A percentile compares a stretch with the other conserved stretches of the same genome.
Conservation (phyloP, 2,888 invertebrate genomes). For the Eucera pruinosa region DNA sequence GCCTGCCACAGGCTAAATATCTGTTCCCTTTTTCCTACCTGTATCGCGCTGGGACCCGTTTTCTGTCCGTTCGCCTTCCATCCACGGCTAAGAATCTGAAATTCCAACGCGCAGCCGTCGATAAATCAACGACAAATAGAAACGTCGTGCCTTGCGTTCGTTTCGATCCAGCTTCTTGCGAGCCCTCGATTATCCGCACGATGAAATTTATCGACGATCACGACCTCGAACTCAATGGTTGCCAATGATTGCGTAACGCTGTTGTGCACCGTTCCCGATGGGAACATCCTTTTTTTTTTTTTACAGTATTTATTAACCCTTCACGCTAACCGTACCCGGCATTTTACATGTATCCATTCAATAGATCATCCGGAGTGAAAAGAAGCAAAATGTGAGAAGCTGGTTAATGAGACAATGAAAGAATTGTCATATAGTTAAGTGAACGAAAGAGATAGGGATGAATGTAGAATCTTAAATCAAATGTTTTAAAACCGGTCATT, state of each 20-base stretch:
- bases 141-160: conserved; percentile 67
- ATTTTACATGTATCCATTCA: too few relatives aligned
- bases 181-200: conserved; percentile 60
- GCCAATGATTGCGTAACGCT: conserved; percentile 2
- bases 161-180: conserved; percentile 59
- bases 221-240: conserved; percentile 68
- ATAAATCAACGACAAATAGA: conserved; percentile 76
- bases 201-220: conserved; percentile 74
- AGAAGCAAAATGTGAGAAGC: too few relatives aligned
- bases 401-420: too few relatives aligned
- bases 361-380: too few relatives aligned
- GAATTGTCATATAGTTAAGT: too few relatives aligned
- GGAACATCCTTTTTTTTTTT: not conserved
- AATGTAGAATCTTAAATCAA: too few relatives aligned
- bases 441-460: too few relatives aligned
- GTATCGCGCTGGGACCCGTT: conserved; percentile 19
- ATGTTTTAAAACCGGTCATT: too few relatives aligned
- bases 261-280: not conserved
- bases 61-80: conserved; percentile 38
- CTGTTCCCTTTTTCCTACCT: conserved; percentile 48
- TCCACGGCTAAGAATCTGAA: conserved; percentile 63
- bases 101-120: conserved; percentile 64
- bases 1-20: conserved; percentile 22
- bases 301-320: not conserved
- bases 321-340: too few relatives aligned